Conservation (phyloP, 1,140 invertebrate genomes). For the Octopus sinensis region DNA sequence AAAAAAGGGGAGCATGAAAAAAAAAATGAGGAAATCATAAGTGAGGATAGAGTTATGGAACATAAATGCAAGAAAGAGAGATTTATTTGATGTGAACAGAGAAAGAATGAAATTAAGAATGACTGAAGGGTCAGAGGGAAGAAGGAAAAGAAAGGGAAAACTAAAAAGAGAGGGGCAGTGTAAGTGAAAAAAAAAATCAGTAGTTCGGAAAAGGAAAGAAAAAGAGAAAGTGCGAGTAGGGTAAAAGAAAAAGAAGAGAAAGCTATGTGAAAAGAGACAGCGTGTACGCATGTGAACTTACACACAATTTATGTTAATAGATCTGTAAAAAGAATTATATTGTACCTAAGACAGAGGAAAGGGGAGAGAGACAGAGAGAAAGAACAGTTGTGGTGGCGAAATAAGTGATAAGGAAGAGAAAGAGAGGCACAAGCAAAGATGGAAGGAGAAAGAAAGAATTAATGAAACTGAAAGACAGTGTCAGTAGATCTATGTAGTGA, state of each 20-base stretch:
- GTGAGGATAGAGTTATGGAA: too few species aligned
- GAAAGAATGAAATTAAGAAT: not conserved
- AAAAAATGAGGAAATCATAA: too few species aligned
- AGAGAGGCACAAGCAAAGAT: not conserved
- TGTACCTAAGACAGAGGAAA: not conserved
- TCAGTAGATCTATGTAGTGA: too few species aligned
- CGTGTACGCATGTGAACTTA: too few species aligned
- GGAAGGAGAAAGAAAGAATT: not conserved
- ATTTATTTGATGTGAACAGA: not conserved
- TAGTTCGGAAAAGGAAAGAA: not conserved
- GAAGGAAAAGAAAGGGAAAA: not conserved
- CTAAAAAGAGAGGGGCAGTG: not conserved
- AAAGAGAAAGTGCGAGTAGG: not conserved
- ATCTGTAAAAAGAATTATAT: too few species aligned
- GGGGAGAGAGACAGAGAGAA: not conserved
- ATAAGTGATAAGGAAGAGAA: not conserved
- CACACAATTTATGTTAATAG: too few species aligned
- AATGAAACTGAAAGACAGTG: not conserved
- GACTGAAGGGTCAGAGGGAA: not conserved
- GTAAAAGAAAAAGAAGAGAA: not conserved
- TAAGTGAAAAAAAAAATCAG: not conserved
- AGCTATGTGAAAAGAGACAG: not conserved
- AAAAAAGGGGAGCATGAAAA: too few species aligned
- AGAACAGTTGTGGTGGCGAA: not conserved
- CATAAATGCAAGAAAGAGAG: too few species aligned